Percentiles rank a stretch among this genome's conserved stretches.
phyloP scores from a whole-genome alignment of 1,140 invertebrate genomes.

The Trypoxylus dichotomus region DNA sequence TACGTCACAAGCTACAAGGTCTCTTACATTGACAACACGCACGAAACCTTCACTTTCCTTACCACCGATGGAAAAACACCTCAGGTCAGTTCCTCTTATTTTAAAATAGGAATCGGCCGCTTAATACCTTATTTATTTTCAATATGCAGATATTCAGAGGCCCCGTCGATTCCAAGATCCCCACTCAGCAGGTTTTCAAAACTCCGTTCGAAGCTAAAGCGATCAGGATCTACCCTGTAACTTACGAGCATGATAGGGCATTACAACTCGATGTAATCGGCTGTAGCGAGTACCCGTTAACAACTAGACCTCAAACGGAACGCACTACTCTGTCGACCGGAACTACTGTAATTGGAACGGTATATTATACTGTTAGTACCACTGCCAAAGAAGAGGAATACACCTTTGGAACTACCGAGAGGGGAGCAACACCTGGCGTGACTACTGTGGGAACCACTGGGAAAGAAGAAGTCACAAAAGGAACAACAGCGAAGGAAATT shows the following conservation, averaged over 20 bases:
- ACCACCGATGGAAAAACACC: neutral
- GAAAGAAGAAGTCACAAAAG: too few species aligned
- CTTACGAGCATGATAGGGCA: constrained; percentile 76
- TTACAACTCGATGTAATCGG: constrained; percentile 75
- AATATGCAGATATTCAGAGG: constrained; percentile 68
- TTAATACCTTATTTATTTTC: neutral
- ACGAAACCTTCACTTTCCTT: constrained; percentile 37
- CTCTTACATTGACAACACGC: constrained; percentile 58
- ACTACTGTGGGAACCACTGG: too few species aligned
- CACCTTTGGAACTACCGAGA: neutral
- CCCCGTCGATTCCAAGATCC: constrained; percentile 62
- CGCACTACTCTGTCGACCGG: neutral
- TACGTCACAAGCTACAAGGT: constrained; percentile 77
- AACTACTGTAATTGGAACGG: neutral
- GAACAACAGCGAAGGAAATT: too few species aligned
- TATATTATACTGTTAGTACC: neutral
- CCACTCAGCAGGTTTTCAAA: constrained; percentile 66
- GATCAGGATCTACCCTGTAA: constrained; percentile 69
- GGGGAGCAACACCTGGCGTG: neutral
- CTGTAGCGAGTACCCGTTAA: constrained; percentile 56
- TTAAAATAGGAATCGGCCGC: constrained; percentile 16
- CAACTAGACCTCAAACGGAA: neutral
- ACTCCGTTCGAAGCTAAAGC: constrained; percentile 72
- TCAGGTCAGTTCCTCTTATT: neutral
- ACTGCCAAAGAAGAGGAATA: neutral